These are phyloP conservation scores for Neoascia interrupta DNA, from an alignment of 2,888 invertebrate genomes.

Conservation along the genomic window DNA sequence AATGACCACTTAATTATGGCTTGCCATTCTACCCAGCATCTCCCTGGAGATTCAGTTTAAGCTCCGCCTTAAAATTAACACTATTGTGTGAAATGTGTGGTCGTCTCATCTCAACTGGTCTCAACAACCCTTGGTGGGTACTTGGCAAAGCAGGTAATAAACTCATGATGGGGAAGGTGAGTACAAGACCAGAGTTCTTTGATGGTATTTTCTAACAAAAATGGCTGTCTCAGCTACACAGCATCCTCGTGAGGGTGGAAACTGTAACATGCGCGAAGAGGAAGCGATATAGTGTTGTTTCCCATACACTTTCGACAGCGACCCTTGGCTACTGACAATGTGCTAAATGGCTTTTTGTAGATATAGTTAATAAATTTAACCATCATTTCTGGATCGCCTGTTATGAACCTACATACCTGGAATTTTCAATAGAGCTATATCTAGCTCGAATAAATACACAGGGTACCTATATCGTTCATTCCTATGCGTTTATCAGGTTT, in stretches of 20 bases:
- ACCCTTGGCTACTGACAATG: conserved; percentile 37
- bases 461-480: too few relatives aligned
- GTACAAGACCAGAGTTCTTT: conserved; percentile 41
- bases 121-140: conserved; percentile 52
- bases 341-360: conserved; percentile 49
- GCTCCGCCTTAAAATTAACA: conserved; percentile 74
- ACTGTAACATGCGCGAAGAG: conserved; percentile 41
- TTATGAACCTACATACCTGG: too few relatives aligned
- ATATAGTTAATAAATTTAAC: conserved; percentile 44
- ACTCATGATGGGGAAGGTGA: conserved; percentile 52
- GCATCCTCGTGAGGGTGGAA: conserved; percentile 55
- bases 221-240: conserved; percentile 53
- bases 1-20: conserved; percentile 63
- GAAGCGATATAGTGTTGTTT: not conserved
- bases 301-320: not conserved
- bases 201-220: conserved; percentile 25
- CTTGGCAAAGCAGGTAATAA: conserved; percentile 47
- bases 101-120: too few relatives aligned
- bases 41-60: conserved; percentile 24
- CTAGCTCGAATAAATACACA: too few relatives aligned
- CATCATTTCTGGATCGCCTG: conserved; percentile 19
- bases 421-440: too few relatives aligned
- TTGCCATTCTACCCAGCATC: conserved; percentile 31
- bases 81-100: conserved; percentile 44
- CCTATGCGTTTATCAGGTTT: too few relatives aligned